phyloP scores from a whole-genome alignment of 2,888 invertebrate species.

The Rhagophthalmus giganteus region DNA sequence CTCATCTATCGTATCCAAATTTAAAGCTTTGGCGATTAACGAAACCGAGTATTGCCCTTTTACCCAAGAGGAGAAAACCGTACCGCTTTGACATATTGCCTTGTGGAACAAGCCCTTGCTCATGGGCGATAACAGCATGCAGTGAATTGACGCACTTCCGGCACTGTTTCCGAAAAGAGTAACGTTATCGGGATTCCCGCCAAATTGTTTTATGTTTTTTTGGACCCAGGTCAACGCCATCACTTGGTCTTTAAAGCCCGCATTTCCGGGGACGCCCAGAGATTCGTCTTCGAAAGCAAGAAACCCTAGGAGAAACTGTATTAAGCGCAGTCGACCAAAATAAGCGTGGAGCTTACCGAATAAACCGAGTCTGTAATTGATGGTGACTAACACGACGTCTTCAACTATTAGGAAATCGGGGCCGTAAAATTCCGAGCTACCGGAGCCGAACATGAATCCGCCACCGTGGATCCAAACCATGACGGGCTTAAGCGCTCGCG shows the following conservation, averaged over 20 bases:
- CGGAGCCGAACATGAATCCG: slow-evolving; percentile 48
- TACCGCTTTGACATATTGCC: not conserved
- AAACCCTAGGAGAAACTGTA: not conserved
- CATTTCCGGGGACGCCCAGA: not conserved
- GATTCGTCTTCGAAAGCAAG: not conserved
- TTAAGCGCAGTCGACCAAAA: too few relatives aligned
- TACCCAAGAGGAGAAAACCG: not conserved
- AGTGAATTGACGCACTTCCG: not conserved
- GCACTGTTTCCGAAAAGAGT: not conserved
- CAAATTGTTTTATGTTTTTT: slow-evolving; percentile 1
- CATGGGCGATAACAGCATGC: not conserved
- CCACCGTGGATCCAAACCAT: slow-evolving; percentile 57
- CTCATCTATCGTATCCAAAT: not conserved
- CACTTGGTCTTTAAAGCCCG: not conserved
- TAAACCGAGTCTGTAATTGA: slow-evolving; percentile 52
- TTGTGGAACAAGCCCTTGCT: not conserved
- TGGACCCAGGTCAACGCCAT: not conserved
- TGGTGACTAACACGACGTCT: slow-evolving; percentile 49
- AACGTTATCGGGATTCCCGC: not conserved
- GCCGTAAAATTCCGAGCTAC: slow-evolving; percentile 44
- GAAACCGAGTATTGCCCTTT: not conserved
- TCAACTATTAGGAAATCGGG: slow-evolving; percentile 51
- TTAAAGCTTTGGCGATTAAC: not conserved
- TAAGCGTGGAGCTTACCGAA: slow-evolving; percentile 42
- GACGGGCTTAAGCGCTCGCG: slow-evolving; percentile 44